Evolutionary conservation across 92 coral and sea anemone genomes (phyloP).

Genomic region (Phenganax marumi): DNA sequence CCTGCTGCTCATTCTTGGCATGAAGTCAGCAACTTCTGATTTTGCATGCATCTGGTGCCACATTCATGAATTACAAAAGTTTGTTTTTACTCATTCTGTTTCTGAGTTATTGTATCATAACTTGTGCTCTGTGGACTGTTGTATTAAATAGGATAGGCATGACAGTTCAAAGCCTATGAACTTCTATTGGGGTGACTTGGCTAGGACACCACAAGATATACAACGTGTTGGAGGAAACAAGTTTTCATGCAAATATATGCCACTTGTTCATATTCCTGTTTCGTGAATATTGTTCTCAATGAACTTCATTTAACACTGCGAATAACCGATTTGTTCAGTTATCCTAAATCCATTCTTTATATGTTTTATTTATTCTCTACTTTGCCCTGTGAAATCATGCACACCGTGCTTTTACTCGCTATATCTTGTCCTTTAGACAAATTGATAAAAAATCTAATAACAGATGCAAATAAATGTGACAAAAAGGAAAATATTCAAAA

Average conservation of each 20-base stretch:
- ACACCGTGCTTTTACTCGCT: background rate
- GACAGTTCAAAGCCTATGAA: constrained; percentile 11
- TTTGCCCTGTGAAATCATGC: too few relatives aligned
- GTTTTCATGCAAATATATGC: constrained; percentile 1
- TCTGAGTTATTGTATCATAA: too few relatives aligned
- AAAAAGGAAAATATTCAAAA: constrained; percentile 3
- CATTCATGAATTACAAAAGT: too few relatives aligned
- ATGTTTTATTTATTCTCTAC: too few relatives aligned
- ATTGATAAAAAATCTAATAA: background rate
- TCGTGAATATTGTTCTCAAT: constrained; percentile 10
- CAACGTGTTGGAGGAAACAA: background rate
- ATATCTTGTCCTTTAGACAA: background rate
- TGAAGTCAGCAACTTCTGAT: constrained; percentile 25
- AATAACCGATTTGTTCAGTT: background rate
- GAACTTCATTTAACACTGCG: background rate
- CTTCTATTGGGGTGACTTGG: constrained; percentile 16
- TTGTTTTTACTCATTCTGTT: too few relatives aligned
- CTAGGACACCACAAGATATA: background rate
- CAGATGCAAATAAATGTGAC: constrained; percentile 1
- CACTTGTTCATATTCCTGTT: constrained; percentile 12
- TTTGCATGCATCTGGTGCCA: constrained; percentile 21
- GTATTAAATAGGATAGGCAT: too few relatives aligned
- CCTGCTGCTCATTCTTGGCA: constrained; percentile 8
- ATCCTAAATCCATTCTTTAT: too few relatives aligned
- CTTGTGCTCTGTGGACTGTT: too few relatives aligned